A percentile compares a stretch with the other conserved stretches of the same genome.
Conservation (phyloP, 2,888 invertebrate species). For the Oxyscelio sp. region DNA sequence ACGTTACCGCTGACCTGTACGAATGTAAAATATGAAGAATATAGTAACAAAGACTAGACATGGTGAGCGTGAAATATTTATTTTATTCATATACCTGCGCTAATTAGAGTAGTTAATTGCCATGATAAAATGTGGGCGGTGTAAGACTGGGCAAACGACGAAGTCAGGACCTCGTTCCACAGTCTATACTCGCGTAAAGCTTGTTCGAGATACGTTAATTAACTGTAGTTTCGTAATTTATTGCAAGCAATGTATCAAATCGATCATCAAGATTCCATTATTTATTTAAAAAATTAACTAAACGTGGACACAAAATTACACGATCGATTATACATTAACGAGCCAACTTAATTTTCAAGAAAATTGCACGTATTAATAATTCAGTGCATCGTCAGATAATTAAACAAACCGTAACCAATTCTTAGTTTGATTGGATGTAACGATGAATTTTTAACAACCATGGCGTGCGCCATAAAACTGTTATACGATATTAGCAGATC, state of each 20-base stretch:
- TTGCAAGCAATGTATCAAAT: constrained; percentile 65
- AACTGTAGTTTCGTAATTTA: constrained; percentile 66
- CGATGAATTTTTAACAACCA: too few relatives aligned
- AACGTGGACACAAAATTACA: constrained; percentile 3
- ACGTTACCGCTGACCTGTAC: constrained; percentile 51
- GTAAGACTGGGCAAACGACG: constrained; percentile 69
- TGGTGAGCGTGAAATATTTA: constrained; percentile 72
- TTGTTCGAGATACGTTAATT: constrained; percentile 74
- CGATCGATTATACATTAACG: constrained; percentile 9
- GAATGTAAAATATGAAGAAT: constrained; percentile 60
- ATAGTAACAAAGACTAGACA: constrained; percentile 57
- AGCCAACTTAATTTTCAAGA: constrained; percentile 10
- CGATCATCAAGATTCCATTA: constrained; percentile 53
- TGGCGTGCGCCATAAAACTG: too few relatives aligned
- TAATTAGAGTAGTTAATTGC: constrained; percentile 76
- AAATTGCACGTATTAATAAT: constrained; percentile 4
- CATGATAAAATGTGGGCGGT: constrained; percentile 68
- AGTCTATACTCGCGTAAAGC: constrained; percentile 72
- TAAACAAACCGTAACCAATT: too few relatives aligned
- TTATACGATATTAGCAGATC: too few relatives aligned
- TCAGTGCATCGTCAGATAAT: constrained; percentile 10
- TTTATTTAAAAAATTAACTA: constrained; percentile 50
- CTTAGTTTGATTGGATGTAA: too few relatives aligned
- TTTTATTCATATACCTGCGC: constrained; percentile 72
- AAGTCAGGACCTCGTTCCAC: constrained; percentile 71